phyloP scores from a whole-genome alignment of 2,113 vertebrate species.

The Eolophus roseicapilla region DNA sequence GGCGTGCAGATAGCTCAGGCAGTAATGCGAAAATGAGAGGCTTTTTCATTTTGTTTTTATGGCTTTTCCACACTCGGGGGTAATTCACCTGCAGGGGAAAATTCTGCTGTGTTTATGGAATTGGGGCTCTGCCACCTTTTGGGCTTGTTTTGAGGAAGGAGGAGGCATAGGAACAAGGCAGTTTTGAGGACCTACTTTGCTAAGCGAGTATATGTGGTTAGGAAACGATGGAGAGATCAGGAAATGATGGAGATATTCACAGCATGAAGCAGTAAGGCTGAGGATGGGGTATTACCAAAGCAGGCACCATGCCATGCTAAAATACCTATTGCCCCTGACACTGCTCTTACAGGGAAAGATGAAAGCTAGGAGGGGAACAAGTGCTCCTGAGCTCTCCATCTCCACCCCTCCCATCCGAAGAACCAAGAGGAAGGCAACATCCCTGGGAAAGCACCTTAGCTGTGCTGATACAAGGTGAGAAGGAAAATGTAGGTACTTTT shows the following conservation, averaged over 20 bases:
- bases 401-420: not conserved
- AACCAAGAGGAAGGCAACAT: not conserved
- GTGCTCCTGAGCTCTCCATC: not conserved
- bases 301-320: not conserved
- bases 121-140: not conserved
- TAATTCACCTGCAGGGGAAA: conserved; percentile 52
- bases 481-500: not conserved
- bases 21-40: conserved; percentile 54
- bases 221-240: not conserved
- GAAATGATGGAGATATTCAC: not conserved
- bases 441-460: not conserved
- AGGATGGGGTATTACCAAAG: not conserved
- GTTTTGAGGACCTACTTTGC: not conserved
- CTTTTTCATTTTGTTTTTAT: conserved; percentile 57
- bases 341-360: not conserved
- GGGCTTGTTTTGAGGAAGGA: not conserved
- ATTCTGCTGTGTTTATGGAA: conserved; percentile 4
- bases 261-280: not conserved
- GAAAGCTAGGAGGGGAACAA: not conserved
- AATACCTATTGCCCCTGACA: not conserved
- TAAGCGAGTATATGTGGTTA: not conserved
- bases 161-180: not conserved
- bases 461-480: not conserved
- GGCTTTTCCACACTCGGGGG: conserved; percentile 46
- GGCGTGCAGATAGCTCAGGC: not conserved